A percentile compares a stretch with the other conserved stretches of the same genome.
phyloP scores from a whole-genome alignment of 2,888 invertebrate genomes.

The Morpho helenor region DNA sequence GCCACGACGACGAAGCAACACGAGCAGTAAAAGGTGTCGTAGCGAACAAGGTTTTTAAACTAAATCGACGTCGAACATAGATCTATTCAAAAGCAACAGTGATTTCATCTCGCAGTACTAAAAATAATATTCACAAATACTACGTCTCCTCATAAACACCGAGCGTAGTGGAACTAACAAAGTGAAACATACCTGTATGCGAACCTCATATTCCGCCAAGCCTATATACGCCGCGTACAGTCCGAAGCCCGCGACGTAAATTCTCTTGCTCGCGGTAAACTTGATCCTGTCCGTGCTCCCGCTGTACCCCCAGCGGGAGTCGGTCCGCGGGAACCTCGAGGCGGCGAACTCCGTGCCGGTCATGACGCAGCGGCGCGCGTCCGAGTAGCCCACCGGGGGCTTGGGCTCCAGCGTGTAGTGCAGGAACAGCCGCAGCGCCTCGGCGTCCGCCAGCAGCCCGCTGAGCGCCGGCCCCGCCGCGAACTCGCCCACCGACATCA shows the following conservation, averaged over 20 bases:
- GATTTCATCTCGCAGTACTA: no score
- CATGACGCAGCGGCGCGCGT: conserved; percentile 86
- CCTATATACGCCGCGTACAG: conserved; percentile 91
- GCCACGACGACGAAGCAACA: no score
- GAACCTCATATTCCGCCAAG: conserved; percentile 87
- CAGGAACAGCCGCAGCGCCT: conserved; percentile 85
- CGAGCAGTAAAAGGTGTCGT: no score
- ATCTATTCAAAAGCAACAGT: no score
- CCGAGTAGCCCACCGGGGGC: conserved; percentile 84
- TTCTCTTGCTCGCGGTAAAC: conserved; percentile 88
- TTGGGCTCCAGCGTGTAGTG: conserved; percentile 88
- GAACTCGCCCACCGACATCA: conserved; percentile 93
- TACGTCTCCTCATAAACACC: no score
- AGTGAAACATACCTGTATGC: conserved; percentile 71
- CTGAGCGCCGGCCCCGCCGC: conserved; percentile 87
- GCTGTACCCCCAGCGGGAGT: conserved; percentile 91
- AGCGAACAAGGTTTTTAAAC: no score
- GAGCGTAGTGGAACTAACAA: no score
- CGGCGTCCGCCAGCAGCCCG: conserved; percentile 86
- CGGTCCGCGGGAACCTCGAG: conserved; percentile 85
- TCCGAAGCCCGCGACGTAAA: conserved; percentile 91
- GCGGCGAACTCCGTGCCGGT: conserved; percentile 88
- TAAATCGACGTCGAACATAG: no score
- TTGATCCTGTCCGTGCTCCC: conserved; percentile 90
- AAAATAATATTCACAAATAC: no score